Evolutionary conservation across 2,113 vertebrate species (phyloP), one percentile per base, ranked within the genome.

Genomic region (Chaetops frenatus): DNA sequence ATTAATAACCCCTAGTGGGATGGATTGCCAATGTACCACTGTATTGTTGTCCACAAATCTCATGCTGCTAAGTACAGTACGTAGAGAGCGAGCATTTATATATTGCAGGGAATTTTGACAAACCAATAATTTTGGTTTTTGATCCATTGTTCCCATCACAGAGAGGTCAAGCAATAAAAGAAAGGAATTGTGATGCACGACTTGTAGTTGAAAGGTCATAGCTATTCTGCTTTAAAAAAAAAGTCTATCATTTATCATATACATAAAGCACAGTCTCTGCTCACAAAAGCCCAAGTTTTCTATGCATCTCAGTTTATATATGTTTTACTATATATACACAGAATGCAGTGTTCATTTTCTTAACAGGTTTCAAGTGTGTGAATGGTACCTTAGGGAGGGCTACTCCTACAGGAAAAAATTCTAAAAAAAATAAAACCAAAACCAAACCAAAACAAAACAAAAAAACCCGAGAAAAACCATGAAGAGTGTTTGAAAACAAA

Each of bases 31-130:
- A 98, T 98, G 97, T 98, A 98, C 98, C 98, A 98, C 97, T 98
- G 98, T 98, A 98, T 98, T 98, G 98, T 98, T 98, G 98, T 98
- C 98, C 98, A 98, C 98, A 98, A 98, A 99, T 98, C 97, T 99
- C 99, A 99, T 99, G 99, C 99, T 99, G 99, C 98, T 99, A 99
- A 98, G 98, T 99, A 99, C 98, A 99, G 98, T 98, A 99, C 98
- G 98, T 98, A 98, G 97, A 98, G 97, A 98, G 98, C 98, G 98
- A 99, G 98, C 98, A 99, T 98, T 98, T 98, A 99, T 98, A 99
- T 99, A 98, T 98, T 99, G 99, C 98, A 98, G 95, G 96, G 98
- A 98, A 96, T 98, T 98, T 92, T 78, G 98, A 98, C 98, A 98
- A 96, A 98, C 97, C 97, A 96, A 97, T 96, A 91, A 95, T 98